Base-by-base conservation (phyloP, 2,888 invertebrate genomes). In the Torymus texanus region DNA sequence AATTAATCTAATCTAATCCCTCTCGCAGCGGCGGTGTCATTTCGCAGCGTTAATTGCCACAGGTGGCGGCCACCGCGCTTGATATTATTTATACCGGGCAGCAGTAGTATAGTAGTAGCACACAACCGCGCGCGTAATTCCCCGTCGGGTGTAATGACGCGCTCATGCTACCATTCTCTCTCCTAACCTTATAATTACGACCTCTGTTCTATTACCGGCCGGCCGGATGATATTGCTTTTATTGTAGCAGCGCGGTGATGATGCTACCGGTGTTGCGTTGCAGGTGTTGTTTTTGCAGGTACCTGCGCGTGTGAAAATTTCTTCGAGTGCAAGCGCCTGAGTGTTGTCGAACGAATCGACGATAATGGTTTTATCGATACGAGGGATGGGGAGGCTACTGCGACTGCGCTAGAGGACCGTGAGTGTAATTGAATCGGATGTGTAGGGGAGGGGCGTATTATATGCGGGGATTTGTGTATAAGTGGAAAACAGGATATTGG, bases 101-200 rank as follows among this genome's bases (percentile, higher is more conserved):
- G 41, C 8, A 41, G 41, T 8, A 41, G 41, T 8, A 41, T 41
- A 41, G 41, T 8, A 41, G 41, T 8, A 41, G 29, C 3, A 8
- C 10, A 41, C 41, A 41, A 8, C 41, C 41, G 8, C 58, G 21
- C 41, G 58, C 59, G 72, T 72, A 77, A 73, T 56, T 56, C 50
- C 29, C 53, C 74, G 68, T 61, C 61, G 78, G 72, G 61, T 59
- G 72, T 78, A 78, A 78, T 72, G 72, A 55, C 78, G 63, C 59
- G 18, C 58, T 24, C 53, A 5, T 41, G 8, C 41, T 41, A 41
- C 41, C 41, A 41, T 41, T 62, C 62, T 18, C 21, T 83, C 85
- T 84, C 83, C 80, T 81, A 84, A 86, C 85, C 86, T 87, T 84
- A 82, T 88, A 86, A 87, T 88, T 88, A 88, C 84, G 84, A 51